Base-by-base conservation (phyloP, 2,113 vertebrate genomes). In the Thymallus thymallus region DNA sequence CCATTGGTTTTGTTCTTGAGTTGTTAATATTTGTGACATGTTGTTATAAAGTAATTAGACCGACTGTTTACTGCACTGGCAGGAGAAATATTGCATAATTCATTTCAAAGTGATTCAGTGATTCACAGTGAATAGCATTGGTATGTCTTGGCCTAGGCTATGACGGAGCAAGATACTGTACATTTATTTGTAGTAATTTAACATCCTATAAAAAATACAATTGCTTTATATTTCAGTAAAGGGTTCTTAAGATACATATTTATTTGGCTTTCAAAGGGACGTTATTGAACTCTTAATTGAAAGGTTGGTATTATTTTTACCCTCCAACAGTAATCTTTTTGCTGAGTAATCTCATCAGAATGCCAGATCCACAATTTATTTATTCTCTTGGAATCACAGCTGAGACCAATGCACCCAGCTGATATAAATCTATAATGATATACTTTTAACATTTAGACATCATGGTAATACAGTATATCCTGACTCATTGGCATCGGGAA, bases 381-480 rank as follows among this genome's bases (percentile, higher is more conserved):
- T 63, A 22, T 20, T 35, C n/a, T 58, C 24, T 58, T 60, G 35
- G 35, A 45, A 4, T 35, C 6, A 35, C 6, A 35, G 32, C 32
- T 48, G 26, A 29, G 26, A 65, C 63, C 63, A 46, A 78, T 74
- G 71, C 45, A 75, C 29, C 32, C 22, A 63, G 26, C 48, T 69
- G 82, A 73, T 66, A 76, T 76, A 46, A 79, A 63, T 83, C 69
- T 55, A 65, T 71, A 46, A 56, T 18, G 75, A 72, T 79, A 73
- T 18, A 78, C 69, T 77, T 76, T 75, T 12, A 75, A 61, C 80
- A 73, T 71, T 35, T 41, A 51, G 12, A 74, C 20, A 35, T 35
- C 32, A 5, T 29, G 1, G 4, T 24, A 23, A n/a, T 23, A 23
- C n/a, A 72, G n/a, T n/a, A 26, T 26, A 26, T 61, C 70, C 9